Evolutionary conservation across 2,888 invertebrate species (phyloP).

Genomic region (Syrista parreyssii): DNA sequence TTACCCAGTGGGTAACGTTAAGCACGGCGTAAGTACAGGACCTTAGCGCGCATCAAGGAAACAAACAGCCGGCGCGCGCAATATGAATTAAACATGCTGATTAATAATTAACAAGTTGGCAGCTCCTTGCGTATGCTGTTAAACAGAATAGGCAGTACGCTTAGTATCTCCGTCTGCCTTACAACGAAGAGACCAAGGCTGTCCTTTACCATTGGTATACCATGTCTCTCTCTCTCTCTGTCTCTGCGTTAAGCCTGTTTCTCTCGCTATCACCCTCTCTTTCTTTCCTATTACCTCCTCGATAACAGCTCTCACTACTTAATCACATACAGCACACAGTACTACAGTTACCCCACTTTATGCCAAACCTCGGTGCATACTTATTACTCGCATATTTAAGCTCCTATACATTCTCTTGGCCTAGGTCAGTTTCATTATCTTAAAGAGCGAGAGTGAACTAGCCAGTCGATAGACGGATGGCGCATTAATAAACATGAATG

Average conservation of each 20-base stretch:
- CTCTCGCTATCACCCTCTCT: slow-evolving; percentile 21
- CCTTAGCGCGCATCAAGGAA: slow-evolving; percentile 62
- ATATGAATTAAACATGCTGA: slow-evolving; percentile 66
- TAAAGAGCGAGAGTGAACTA: slow-evolving; percentile 38
- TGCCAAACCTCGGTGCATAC: slow-evolving; percentile 20
- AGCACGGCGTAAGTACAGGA: slow-evolving; percentile 50
- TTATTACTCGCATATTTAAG: slow-evolving; percentile 15
- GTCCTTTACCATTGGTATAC: not conserved
- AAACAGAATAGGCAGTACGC: slow-evolving; percentile 21
- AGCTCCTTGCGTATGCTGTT: slow-evolving; percentile 48
- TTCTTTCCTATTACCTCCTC: slow-evolving; percentile 1
- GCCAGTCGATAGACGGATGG: slow-evolving; percentile 49
- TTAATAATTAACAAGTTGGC: slow-evolving; percentile 65
- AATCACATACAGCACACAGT: slow-evolving; percentile 3
- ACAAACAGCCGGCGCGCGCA: slow-evolving; percentile 63
- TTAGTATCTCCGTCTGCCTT: not conserved
- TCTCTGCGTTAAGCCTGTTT: not conserved
- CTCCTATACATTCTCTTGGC: slow-evolving; percentile 29
- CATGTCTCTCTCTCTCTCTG: not conserved
- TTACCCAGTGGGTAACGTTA: slow-evolving; percentile 45
- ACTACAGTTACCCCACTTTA: slow-evolving; percentile 16
- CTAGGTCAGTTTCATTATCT: slow-evolving; percentile 61
- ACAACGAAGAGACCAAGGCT: not conserved
- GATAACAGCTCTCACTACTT: slow-evolving; percentile 19
- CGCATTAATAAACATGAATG: slow-evolving; percentile 61